Percentiles rank a stretch among this genome's conserved stretches.
Evolutionary conservation across 2,797 vertebrate genomes (phyloP).

Genomic region (Phrynocephalus guinanensis): DNA sequence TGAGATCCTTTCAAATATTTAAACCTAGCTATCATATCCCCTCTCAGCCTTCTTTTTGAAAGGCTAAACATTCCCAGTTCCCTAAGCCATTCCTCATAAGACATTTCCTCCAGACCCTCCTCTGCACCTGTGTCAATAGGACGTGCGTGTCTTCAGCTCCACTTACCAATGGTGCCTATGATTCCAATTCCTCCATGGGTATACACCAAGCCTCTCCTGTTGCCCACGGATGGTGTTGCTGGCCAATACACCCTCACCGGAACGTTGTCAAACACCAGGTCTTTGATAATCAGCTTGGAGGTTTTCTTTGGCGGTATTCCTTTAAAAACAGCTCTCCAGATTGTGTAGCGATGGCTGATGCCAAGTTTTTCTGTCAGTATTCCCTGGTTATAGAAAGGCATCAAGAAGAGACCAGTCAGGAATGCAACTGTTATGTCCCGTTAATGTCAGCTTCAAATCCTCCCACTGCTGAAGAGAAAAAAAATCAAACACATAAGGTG

Average conservation of each 20-base stretch:
- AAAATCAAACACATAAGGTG: no score
- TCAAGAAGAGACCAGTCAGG: not conserved
- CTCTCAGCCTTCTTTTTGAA: no score
- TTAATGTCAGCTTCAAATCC: not conserved
- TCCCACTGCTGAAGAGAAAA: no score
- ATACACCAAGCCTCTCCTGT: conserved; percentile 77
- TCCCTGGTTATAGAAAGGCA: not conserved
- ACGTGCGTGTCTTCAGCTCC: no score
- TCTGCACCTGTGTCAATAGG: no score
- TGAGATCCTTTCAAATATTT: no score
- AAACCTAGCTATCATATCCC: no score
- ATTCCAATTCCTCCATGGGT: conserved; percentile 81
- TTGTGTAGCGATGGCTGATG: not conserved
- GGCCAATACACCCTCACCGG: conserved; percentile 81
- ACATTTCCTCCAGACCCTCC: no score
- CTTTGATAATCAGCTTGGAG: conserved; percentile 73
- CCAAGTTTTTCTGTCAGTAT: not conserved
- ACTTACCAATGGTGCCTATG: conserved; percentile 70
- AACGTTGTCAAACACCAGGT: conserved; percentile 79
- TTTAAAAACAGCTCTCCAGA: not conserved
- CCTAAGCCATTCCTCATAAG: no score
- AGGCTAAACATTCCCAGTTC: no score
- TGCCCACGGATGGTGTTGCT: conserved; percentile 56
- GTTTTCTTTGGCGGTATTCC: conserved; percentile 29
- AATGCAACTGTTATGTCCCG: not conserved